phyloP scores from a whole-genome alignment of 2,888 invertebrate genomes.

The Atethmia centrago region DNA sequence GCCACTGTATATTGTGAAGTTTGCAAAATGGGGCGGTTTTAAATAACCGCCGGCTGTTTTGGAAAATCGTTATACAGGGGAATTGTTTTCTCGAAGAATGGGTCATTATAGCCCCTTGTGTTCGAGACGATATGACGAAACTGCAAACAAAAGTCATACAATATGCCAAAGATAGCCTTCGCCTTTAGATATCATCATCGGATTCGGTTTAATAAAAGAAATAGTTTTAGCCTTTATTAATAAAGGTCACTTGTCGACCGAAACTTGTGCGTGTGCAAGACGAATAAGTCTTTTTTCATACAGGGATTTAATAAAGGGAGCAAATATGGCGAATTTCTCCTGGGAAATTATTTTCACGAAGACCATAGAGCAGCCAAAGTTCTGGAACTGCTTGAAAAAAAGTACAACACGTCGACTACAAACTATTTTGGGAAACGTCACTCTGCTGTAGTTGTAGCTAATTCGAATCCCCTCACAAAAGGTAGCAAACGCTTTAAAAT shows the following conservation, averaged over 20 bases:
- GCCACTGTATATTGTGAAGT: constrained; percentile 74
- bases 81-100: constrained; percentile 30
- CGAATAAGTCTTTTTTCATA: constrained; percentile 38
- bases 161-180: constrained; percentile 11
- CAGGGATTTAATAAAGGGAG: constrained; percentile 39
- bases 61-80: constrained; percentile 22
- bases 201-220: constrained; percentile 23
- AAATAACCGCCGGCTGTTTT: constrained; percentile 40
- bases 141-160: neutral
- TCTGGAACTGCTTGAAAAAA: constrained; percentile 5
- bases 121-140: constrained; percentile 17
- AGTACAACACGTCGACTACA: neutral
- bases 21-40: constrained; percentile 66
- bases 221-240: constrained; percentile 29
- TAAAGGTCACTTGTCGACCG: constrained; percentile 31
- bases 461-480: neutral
- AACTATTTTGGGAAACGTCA: neutral
- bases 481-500: constrained; percentile 8
- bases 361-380: constrained; percentile 20
- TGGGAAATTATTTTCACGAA: constrained; percentile 49
- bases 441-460: too few relatives aligned
- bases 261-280: constrained; percentile 28
- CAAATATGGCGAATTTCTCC: constrained; percentile 40
- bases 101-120: neutral
- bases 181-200: constrained; percentile 20